Conservation (phyloP, 35 echinoderm and acorn worm genomes). For the Holothuria glaberrima region DNA sequence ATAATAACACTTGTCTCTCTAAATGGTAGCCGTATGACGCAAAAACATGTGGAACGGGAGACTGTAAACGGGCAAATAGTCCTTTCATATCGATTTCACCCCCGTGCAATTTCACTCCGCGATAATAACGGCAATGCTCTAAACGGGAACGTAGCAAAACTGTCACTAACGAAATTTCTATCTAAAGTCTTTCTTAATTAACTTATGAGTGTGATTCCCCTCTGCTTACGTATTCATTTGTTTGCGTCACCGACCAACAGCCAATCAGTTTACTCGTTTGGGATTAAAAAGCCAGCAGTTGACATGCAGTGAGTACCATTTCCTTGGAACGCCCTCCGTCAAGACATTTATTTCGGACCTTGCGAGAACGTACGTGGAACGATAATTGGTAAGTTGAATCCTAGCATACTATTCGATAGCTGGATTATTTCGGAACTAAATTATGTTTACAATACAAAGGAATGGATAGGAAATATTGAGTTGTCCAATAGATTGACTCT, state of each 20-base stretch:
- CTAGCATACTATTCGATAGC: too few relatives aligned
- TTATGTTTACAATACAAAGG: too few relatives aligned
- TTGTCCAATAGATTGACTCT: too few relatives aligned
- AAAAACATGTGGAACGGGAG: not conserved
- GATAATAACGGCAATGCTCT: constrained; percentile 27
- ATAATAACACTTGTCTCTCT: constrained; percentile 17
- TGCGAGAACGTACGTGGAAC: constrained; percentile 34
- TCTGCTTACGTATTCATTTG: constrained; percentile 47
- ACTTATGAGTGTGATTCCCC: constrained; percentile 13
- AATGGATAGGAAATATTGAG: too few relatives aligned
- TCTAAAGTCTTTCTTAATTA: constrained; percentile 49
- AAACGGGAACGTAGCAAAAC: not conserved
- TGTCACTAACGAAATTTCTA: constrained; percentile 24
- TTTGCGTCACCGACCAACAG: not conserved
- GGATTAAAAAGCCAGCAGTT: constrained; percentile 36
- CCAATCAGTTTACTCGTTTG: not conserved
- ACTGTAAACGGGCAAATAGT: not conserved
- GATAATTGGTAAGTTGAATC: constrained; percentile 39
- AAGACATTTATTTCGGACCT: constrained; percentile 48
- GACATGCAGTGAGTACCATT: not conserved
- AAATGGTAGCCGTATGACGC: constrained; percentile 32
- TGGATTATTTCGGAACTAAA: too few relatives aligned
- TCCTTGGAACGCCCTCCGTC: constrained; percentile 36
- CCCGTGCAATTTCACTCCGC: constrained; percentile 6
- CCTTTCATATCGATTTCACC: constrained; percentile 30